phyloP scores from a whole-genome alignment of 2,797 vertebrate species.

The Pseudotriccus pelzelni region DNA sequence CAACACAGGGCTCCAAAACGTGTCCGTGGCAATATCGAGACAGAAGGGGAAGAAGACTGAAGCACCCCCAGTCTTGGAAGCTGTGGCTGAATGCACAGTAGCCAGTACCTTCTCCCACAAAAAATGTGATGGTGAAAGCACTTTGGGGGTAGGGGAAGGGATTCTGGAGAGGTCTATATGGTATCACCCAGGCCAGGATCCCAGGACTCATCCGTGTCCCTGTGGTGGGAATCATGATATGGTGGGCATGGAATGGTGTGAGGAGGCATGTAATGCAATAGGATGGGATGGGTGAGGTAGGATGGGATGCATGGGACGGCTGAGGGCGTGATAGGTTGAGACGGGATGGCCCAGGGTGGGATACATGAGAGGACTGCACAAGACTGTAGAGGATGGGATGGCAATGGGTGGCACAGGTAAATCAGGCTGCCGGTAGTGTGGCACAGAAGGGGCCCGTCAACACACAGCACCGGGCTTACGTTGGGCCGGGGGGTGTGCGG shows the following conservation, averaged over 20 bases:
- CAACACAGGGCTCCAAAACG: neutral
- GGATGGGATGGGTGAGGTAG: neutral
- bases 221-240: accelerated
- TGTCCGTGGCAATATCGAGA: neutral
- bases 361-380: neutral
- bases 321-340: neutral
- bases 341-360: no score
- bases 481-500: neutral
- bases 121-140: neutral
- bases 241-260: accelerated
- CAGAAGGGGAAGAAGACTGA: neutral
- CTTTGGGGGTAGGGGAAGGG: accelerated
- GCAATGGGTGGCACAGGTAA: neutral
- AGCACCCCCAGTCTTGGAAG: neutral
- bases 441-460: neutral
- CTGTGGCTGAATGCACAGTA: accelerated
- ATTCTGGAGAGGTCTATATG: neutral
- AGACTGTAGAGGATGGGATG: neutral
- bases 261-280: no score
- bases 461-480: neutral
- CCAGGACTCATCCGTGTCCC: neutral
- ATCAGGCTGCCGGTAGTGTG: neutral
- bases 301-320: neutral
- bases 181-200: neutral
- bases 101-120: accelerated